Evolutionary conservation across 2,888 invertebrate genomes (phyloP).

Genomic region (Melieria picta): DNA sequence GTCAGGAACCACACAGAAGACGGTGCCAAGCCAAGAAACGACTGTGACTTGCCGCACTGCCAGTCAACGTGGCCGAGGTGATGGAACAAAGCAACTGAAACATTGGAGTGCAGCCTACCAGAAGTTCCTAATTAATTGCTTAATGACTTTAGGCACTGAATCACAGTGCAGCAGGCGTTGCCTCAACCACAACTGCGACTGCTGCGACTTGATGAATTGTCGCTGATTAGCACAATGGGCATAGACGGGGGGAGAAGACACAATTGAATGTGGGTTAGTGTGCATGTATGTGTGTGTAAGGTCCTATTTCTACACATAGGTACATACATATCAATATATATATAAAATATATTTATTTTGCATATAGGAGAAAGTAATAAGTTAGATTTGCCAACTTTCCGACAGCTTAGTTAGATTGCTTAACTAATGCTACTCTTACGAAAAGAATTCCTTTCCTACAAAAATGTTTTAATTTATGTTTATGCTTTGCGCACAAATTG

Average conservation of each 20-base stretch:
- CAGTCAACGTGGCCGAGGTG: no score
- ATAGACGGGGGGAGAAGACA: neutral
- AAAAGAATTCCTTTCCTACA: no score
- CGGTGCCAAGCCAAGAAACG: neutral
- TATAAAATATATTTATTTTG: no score
- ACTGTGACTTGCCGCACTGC: neutral
- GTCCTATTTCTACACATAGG: no score
- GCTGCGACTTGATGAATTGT: neutral
- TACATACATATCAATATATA: no score
- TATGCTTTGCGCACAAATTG: no score
- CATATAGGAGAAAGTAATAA: no score
- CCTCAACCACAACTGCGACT: no score
- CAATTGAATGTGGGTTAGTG: no score
- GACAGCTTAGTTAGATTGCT: conserved; percentile 13
- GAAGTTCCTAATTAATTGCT: conserved; percentile 39
- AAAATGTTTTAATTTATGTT: no score
- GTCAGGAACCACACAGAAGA: neutral
- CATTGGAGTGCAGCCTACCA: conserved; percentile 23
- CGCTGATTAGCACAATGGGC: neutral
- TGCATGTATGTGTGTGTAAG: no score
- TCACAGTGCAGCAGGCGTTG: neutral
- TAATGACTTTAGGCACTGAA: conserved; percentile 31
- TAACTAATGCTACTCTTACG: conserved; percentile 29
- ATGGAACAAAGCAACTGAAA: conserved; percentile 9
- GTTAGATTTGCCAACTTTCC: neutral